These are phyloP conservation scores for Pluvialis apricaria DNA, from an alignment of 2,113 vertebrate species.

Conservation along the genomic window DNA sequence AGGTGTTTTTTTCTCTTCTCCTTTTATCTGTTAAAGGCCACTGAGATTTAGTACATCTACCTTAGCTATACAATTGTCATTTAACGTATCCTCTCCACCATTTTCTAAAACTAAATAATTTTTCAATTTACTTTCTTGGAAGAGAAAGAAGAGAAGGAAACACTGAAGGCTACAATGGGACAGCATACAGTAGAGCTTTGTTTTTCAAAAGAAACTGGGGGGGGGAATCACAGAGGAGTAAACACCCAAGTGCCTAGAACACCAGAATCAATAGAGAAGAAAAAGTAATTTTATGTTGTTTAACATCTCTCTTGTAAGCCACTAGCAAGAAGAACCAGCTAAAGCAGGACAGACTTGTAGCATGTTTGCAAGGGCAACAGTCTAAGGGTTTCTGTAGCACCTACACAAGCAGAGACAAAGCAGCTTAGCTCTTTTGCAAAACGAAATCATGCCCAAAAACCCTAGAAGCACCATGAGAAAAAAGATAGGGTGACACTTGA, in stretches of 20 bases:
- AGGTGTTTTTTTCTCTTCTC: background rate
- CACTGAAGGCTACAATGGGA: background rate
- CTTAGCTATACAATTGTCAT: background rate
- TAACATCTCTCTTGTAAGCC: background rate
- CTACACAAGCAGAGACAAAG: background rate
- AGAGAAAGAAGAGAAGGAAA: background rate
- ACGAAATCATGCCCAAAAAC: background rate
- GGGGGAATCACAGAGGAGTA: background rate
- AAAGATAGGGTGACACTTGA: background rate
- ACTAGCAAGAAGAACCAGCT: background rate
- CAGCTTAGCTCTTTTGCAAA: background rate
- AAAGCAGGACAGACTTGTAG: background rate
- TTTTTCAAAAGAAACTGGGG: background rate
- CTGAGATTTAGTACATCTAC: background rate
- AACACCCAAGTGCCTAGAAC: background rate
- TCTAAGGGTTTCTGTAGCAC: background rate
- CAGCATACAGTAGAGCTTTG: background rate
- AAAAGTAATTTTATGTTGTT: background rate
- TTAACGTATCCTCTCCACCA: background rate
- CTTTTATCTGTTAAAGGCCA: background rate
- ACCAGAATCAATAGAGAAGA: background rate
- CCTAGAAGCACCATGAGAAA: background rate
- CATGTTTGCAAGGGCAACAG: background rate
- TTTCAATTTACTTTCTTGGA: background rate
- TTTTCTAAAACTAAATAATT: background rate